Base-by-base conservation (phyloP, 2,888 invertebrate genomes). In the Platycnemis pennipes region DNA sequence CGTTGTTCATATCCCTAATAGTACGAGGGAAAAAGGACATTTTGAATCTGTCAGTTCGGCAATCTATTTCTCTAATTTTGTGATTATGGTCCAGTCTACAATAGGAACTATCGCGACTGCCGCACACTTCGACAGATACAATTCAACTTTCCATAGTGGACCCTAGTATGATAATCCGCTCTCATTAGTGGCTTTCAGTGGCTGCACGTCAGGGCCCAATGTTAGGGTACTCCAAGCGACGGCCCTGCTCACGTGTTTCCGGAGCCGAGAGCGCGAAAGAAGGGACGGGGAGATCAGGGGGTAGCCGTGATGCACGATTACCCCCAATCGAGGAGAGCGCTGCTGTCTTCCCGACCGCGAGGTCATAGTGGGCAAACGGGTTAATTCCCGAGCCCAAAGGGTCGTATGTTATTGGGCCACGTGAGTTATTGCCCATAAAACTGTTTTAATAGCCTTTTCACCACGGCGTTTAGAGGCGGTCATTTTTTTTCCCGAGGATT, bases 301-400 rank as follows among this genome's bases (percentile, higher is more conserved):
- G 63, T 26, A n/a, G 91, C n/a, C n/a, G n/a, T n/a, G 69, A 91
- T 44, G 11, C 63, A 44, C n/a, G 37, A 69, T 91, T 37, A 13
- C 37, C 77, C 31, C 37, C 77, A 8, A 11, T 37, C 7, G 69
- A 69, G 69, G 69, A n/a, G 69, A 22, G 69, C 8, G 7, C 22
- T 56, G 56, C 46, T 56, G 56, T 56, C 22, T 16, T 56, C 56
- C 22, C 1, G 63, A 63, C 26, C 63, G 7, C n/a, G 37, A 16
- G 37, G 77, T 77, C 77, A 37, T 8, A 37, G 69, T 22, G 37
- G 77, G 11, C 31, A n/a, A 11, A 77, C 77, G 77, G 77, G 77
- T 31, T 37, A 77, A 77, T 77, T 77, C 37, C 77, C 77, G 77
- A 77, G 77, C 77, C 31, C 11, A 77, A n/a, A 77, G 77, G 77